Base-by-base conservation (phyloP, 2,113 vertebrate species). In the Galemys pyrenaicus region DNA sequence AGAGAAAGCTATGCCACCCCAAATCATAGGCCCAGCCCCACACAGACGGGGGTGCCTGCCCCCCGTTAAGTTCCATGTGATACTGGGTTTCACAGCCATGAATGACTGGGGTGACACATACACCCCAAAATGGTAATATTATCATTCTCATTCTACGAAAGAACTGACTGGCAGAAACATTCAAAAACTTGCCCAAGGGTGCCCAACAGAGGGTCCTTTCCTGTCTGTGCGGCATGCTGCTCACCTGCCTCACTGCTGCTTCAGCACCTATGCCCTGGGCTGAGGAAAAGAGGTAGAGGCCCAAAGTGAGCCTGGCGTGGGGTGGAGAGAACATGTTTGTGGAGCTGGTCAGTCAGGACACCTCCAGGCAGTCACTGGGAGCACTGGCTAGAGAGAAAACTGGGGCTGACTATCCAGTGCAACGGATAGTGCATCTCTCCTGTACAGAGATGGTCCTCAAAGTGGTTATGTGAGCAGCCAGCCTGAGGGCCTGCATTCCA, bases 101-200 rank as follows among this genome's bases (percentile, higher is more conserved):
- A 65, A 26, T 13, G 5, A 30, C 13, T 9, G 54, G 83, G 68
- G 28, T 62, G n/a, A 51, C 24, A 60, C 2, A 30, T 24, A 9
- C 58, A 11, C 10, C 3, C 35, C 35, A 39, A 30, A 24, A 9
- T 2, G 0, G 17, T 5, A 39, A 28, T 2, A 7, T 26, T 4
- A 58, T 3, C 35, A 39, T 39, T 28, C 49, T 51, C 37, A 22
- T 32, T 13, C 70, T 35, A 10, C 64, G 16, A 4, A 8, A 22
- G 79, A 70, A 54, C 9, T 44, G 30, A 35, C 65, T 20, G 39
- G 44, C n/a, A 64, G 54, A 60, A 44, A 83, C 19, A 15, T 20
- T 15, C 41, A 83, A 74, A 0, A 32, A 26, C 0, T 0, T 15
- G 60, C 32, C 16, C 41, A 24, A 0, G 3, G 4, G 16, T 22